phyloP scores from a whole-genome alignment of 1,140 invertebrate genomes.

The Bombus pyrosoma region DNA sequence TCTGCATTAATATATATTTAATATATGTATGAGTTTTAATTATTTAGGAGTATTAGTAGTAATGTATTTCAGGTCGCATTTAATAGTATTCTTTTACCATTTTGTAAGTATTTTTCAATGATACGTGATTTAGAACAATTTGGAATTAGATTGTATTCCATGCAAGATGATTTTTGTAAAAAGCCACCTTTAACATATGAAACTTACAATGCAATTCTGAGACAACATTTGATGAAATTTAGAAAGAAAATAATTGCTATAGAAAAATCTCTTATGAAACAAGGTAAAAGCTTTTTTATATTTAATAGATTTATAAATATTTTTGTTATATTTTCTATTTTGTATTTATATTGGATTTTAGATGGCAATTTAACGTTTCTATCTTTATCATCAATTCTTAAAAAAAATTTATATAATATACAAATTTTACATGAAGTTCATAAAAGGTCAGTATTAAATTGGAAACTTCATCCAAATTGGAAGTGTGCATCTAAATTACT shows the following conservation, averaged over 20 bases:
- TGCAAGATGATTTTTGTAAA: slow-evolving; percentile 46
- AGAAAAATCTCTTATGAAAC: slow-evolving; percentile 75
- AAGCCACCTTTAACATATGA: slow-evolving; percentile 78
- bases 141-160: slow-evolving; percentile 67
- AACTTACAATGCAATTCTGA: slow-evolving; percentile 74
- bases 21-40: slow-evolving; percentile 5
- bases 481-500: slow-evolving; percentile 79
- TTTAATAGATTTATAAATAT: slow-evolving; percentile 20
- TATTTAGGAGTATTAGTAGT: slow-evolving; percentile 10
- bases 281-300: slow-evolving; percentile 69
- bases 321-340: slow-evolving; percentile 19
- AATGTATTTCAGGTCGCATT: slow-evolving; percentile 72
- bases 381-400: slow-evolving; percentile 75
- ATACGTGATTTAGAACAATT: slow-evolving; percentile 76
- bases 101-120: slow-evolving; percentile 76
- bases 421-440: slow-evolving; percentile 81
- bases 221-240: slow-evolving; percentile 69
- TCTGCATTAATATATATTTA: slow-evolving; percentile 11
- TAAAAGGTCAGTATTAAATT: slow-evolving; percentile 74
- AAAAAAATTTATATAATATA: slow-evolving; percentile 75
- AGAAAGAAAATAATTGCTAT: slow-evolving; percentile 71
- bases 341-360: slow-evolving; percentile 51
- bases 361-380: slow-evolving; percentile 78
- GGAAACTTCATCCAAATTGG: slow-evolving; percentile 72
- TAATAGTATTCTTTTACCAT: slow-evolving; percentile 73